A percentile compares a stretch with the other conserved stretches of the same genome.
Evolutionary conservation across 2,888 invertebrate species (phyloP).

Genomic region (Blera fallax): DNA sequence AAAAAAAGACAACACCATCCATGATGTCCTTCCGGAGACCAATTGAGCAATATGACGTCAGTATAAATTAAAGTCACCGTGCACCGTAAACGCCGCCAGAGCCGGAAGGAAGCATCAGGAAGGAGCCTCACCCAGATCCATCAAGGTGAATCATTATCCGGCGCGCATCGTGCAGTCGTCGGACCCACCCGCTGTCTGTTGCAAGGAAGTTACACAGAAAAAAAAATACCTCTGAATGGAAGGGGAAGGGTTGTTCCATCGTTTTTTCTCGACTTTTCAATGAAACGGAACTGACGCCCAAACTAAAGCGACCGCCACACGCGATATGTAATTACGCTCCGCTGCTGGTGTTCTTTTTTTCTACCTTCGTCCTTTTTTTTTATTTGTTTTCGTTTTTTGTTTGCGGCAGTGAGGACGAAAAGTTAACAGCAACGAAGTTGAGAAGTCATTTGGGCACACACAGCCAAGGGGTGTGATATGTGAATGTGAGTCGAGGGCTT

Average conservation of each 20-base stretch:
- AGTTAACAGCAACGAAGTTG: constrained; percentile 60
- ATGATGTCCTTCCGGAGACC: constrained; percentile 58
- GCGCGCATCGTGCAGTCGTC: constrained; percentile 42
- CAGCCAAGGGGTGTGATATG: constrained; percentile 31
- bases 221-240: constrained; percentile 1
- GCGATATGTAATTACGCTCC: constrained; percentile 66
- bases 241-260: constrained; percentile 53
- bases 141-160: constrained; percentile 71
- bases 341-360: background rate
- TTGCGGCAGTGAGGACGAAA: constrained; percentile 40
- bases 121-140: constrained; percentile 68
- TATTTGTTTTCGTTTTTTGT: constrained; percentile 13
- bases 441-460: constrained; percentile 59
- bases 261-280: constrained; percentile 45
- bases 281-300: constrained; percentile 71
- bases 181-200: constrained; percentile 49
- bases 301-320: constrained; percentile 67
- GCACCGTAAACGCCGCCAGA: constrained; percentile 10
- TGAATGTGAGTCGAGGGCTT: constrained; percentile 27
- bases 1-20: constrained; percentile 52
- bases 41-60: constrained; percentile 68
- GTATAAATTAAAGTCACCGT: constrained; percentile 41
- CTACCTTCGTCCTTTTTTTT: constrained; percentile 30
- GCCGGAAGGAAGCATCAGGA: constrained; percentile 61
- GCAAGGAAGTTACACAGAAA: constrained; percentile 1